These are phyloP conservation scores for Oceanites oceanicus DNA, from an alignment of 2,113 vertebrate genomes.

Conservation along the genomic window DNA sequence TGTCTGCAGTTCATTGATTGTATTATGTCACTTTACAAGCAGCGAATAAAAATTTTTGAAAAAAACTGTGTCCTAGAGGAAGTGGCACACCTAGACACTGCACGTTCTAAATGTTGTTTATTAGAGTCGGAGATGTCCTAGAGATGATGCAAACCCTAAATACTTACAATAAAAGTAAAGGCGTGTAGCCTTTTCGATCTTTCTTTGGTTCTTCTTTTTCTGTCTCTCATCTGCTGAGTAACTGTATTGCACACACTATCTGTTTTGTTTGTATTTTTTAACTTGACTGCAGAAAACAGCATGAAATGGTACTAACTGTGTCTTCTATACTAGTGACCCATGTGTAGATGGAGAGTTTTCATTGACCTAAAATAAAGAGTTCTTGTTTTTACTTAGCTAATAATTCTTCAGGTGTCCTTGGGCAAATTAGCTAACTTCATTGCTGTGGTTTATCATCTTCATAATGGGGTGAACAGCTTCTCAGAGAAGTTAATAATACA, in stretches of 20 bases:
- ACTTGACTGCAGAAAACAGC: not conserved
- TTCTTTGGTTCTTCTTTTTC: not conserved
- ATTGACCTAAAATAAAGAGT: not conserved
- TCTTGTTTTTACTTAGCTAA: not conserved
- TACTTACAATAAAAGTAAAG: conserved; percentile 39
- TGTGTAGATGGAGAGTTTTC: not conserved
- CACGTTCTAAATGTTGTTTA: not conserved
- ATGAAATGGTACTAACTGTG: not conserved
- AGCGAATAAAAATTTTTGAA: conserved; percentile 51
- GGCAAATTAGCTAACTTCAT: not conserved
- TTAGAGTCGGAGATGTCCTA: not conserved
- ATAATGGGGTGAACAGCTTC: not conserved
- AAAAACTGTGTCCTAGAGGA: not conserved
- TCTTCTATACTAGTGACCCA: not conserved
- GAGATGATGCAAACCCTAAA: not conserved
- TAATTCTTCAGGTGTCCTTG: not conserved
- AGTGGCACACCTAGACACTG: not conserved
- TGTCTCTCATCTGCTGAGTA: not conserved
- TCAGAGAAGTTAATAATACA: not conserved
- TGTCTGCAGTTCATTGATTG: not conserved
- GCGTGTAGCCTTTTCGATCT: not conserved
- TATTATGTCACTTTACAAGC: not conserved
- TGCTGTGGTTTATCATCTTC: not conserved
- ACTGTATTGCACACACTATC: not conserved
- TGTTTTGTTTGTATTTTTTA: not conserved